A percentile compares a stretch with the other conserved stretches of the same genome.
Conservation (phyloP, 1,140 invertebrate genomes). For the Steinernema feltiae region DNA sequence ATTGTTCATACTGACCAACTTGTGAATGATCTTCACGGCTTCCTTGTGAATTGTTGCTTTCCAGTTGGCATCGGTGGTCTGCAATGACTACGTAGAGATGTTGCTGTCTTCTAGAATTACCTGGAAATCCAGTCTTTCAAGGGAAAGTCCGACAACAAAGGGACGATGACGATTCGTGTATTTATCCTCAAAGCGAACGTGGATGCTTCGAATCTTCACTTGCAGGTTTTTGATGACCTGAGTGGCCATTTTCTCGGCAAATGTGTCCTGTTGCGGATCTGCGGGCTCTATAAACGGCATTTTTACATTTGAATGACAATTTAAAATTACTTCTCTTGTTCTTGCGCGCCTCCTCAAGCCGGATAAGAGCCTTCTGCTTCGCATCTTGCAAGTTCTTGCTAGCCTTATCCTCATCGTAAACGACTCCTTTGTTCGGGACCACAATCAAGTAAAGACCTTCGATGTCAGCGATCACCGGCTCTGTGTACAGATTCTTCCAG, state of each 20-base stretch:
- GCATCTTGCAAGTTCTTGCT: slow-evolving; percentile 71
- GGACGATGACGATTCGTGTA: slow-evolving; percentile 71
- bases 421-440: slow-evolving; percentile 75
- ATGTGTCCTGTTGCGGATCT: slow-evolving; percentile 70
- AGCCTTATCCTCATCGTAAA: slow-evolving; percentile 83
- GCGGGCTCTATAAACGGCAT: slow-evolving; percentile 57
- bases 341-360: slow-evolving; percentile 70
- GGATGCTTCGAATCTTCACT: slow-evolving; percentile 82
- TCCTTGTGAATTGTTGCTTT: slow-evolving; percentile 72
- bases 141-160: slow-evolving; percentile 81
- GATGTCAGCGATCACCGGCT: slow-evolving; percentile 78
- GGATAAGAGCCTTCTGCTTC: slow-evolving; percentile 72
- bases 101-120: slow-evolving; percentile 40
- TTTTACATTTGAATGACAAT: slow-evolving; percentile 65
- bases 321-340: slow-evolving; percentile 69
- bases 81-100: slow-evolving; percentile 23
- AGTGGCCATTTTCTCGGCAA: slow-evolving; percentile 86
- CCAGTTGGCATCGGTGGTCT: slow-evolving; percentile 80
- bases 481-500: slow-evolving; percentile 91
- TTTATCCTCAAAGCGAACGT: slow-evolving; percentile 88
- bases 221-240: slow-evolving; percentile 98
- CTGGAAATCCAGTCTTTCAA: slow-evolving; percentile 62
- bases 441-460: slow-evolving; percentile 81
- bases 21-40: slow-evolving; percentile 58
- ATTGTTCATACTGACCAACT: slow-evolving; percentile 68